These are phyloP conservation scores for Pseudomyrmex cubaensis DNA, from an alignment of 1,140 invertebrate species.

Conservation along the genomic window DNA sequence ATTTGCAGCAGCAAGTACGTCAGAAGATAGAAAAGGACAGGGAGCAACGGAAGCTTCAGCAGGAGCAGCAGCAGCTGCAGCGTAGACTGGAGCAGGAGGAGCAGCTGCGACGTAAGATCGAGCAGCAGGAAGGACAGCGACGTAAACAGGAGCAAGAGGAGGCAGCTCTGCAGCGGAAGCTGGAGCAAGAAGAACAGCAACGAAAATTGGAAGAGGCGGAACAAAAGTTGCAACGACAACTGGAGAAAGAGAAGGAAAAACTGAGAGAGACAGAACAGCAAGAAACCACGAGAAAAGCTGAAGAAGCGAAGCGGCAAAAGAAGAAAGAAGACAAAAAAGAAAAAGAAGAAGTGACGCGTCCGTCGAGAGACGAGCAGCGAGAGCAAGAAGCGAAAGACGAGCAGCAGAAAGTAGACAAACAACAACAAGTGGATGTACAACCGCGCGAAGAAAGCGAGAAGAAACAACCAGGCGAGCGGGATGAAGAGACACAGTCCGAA, in stretches of 20 bases:
- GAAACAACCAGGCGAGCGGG: slow-evolving; percentile 17
- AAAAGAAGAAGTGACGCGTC: neutral
- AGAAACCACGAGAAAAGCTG: neutral
- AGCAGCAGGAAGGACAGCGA: slow-evolving; percentile 40
- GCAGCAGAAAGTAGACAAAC: slow-evolving; percentile 14
- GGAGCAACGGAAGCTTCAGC: slow-evolving; percentile 12
- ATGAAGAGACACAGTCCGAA: neutral
- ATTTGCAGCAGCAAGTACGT: slow-evolving; percentile 43
- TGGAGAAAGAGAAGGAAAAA: slow-evolving; percentile 16
- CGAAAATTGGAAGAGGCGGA: slow-evolving; percentile 22
- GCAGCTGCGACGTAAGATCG: slow-evolving; percentile 18
- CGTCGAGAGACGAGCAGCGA: neutral
- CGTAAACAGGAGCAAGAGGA: neutral
- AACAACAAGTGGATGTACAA: slow-evolving; percentile 28
- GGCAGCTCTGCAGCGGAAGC: neutral
- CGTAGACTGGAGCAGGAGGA: slow-evolving; percentile 38
- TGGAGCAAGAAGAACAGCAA: slow-evolving; percentile 34
- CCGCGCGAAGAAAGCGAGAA: neutral
- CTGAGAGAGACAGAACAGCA: neutral
- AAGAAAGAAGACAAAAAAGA: slow-evolving; percentile 36
- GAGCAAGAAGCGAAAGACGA: slow-evolving; percentile 33
- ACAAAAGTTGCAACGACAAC: slow-evolving; percentile 5
- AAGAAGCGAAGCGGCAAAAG: slow-evolving; percentile 34
- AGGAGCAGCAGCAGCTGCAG: slow-evolving; percentile 41
- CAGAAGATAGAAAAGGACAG: slow-evolving; percentile 51